These are phyloP conservation scores for Coendou prehensilis DNA, from an alignment of 2,797 vertebrate genomes.

Conservation along the genomic window DNA sequence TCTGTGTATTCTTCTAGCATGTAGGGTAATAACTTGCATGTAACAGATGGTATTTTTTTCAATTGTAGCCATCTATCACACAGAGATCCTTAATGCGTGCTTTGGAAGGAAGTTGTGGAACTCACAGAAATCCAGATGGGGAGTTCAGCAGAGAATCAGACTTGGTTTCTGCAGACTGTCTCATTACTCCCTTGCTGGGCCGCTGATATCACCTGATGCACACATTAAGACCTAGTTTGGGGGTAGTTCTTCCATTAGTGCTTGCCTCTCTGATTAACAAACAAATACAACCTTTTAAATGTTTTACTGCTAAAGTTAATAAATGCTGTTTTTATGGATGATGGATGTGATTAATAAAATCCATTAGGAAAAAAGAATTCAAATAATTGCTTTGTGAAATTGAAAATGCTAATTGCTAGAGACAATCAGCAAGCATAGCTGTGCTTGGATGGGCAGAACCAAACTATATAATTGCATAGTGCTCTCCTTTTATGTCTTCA, in stretches of 20 bases:
- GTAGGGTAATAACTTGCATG: constrained; percentile 26
- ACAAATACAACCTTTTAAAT: constrained; percentile 65
- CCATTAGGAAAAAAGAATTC: constrained; percentile 30
- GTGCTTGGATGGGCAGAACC: constrained; percentile 27
- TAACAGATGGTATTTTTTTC: constrained; percentile 32
- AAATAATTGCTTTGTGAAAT: constrained; percentile 71
- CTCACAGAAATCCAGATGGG: constrained; percentile 42
- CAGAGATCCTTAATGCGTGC: constrained; percentile 13
- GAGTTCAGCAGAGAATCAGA: constrained; percentile 14
- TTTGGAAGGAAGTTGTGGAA: constrained; percentile 48
- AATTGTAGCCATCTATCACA: constrained; percentile 45
- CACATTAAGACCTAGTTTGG: background rate
- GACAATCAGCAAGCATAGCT: background rate
- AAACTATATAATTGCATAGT: constrained; percentile 49
- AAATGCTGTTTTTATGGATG: constrained; percentile 67
- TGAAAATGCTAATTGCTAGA: constrained; percentile 61
- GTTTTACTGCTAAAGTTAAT: constrained; percentile 59
- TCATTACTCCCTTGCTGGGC: constrained; percentile 35
- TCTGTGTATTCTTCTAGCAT: background rate
- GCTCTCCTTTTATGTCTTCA: constrained; percentile 39
- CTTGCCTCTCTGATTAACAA: constrained; percentile 70
- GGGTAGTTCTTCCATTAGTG: constrained; percentile 55
- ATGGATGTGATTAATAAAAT: constrained; percentile 61
- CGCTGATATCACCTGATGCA: background rate
- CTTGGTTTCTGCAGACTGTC: background rate